These are phyloP conservation scores for Amblyjoppa fuscipennis DNA, from an alignment of 2,888 invertebrate species.

Conservation along the genomic window DNA sequence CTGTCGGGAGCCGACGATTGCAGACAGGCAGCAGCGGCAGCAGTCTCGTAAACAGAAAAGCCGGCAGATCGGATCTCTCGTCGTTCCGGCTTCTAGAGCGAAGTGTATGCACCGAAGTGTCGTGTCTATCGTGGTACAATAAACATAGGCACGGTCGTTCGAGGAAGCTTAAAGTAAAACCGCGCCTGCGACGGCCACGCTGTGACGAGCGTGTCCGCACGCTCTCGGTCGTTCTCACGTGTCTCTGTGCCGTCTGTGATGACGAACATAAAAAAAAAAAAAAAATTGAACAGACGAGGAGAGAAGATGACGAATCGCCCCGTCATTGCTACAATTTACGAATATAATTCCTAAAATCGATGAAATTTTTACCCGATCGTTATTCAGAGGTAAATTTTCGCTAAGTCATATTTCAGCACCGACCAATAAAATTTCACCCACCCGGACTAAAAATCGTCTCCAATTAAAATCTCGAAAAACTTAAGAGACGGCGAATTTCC, in stretches of 20 bases:
- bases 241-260: constrained; percentile 14
- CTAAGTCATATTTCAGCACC: neutral
- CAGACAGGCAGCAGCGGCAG: constrained; percentile 6
- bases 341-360: neutral
- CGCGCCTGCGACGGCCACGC: constrained; percentile 11
- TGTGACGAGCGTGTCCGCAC: constrained; percentile 48
- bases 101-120: constrained; percentile 38
- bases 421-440: too few relatives aligned
- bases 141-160: constrained; percentile 39
- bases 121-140: constrained; percentile 49
- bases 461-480: too few relatives aligned
- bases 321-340: neutral
- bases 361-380: neutral
- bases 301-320: neutral
- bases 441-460: too few relatives aligned
- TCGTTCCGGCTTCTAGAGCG: constrained; percentile 67
- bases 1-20: constrained; percentile 9
- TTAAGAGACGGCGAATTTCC: too few relatives aligned
- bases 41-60: constrained; percentile 57
- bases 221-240: constrained; percentile 51
- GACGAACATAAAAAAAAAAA: constrained; percentile 34
- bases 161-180: constrained; percentile 31
- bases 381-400: neutral
- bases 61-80: constrained; percentile 75
- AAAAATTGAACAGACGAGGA: neutral